Conservation (phyloP, 2,113 vertebrate genomes). For the Myotis brandtii region DNA sequence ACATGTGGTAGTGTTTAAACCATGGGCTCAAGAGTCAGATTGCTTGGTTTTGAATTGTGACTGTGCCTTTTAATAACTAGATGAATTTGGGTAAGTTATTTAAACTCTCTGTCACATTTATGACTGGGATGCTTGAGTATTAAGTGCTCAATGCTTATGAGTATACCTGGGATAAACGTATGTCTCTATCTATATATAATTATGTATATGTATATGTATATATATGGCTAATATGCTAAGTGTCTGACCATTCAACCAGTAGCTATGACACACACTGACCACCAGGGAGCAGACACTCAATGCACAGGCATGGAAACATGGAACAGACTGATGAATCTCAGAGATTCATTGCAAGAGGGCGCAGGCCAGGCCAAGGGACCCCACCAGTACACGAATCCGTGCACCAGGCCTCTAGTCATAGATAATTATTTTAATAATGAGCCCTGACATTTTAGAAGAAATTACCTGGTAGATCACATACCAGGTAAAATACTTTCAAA, state of each 20-base stretch:
- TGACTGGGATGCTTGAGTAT: background rate
- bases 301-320: too few relatives aligned
- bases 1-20: background rate
- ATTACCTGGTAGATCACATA: background rate
- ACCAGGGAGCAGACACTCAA: too few relatives aligned
- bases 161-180: background rate
- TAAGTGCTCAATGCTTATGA: background rate
- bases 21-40: background rate
- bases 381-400: too few relatives aligned
- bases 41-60: constrained; percentile 13
- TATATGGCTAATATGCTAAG: too few relatives aligned
- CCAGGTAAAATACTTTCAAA: background rate
- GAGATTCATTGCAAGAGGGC: too few relatives aligned
- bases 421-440: background rate
- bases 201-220: too few relatives aligned
- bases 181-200: too few relatives aligned
- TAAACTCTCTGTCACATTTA: background rate
- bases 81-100: background rate
- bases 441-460: background rate
- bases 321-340: too few relatives aligned
- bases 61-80: background rate
- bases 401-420: background rate
- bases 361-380: too few relatives aligned
- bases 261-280: too few relatives aligned
- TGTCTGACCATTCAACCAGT: too few relatives aligned